phyloP scores from a whole-genome alignment of 1,140 invertebrate genomes.

The Calephelis nemesis region DNA sequence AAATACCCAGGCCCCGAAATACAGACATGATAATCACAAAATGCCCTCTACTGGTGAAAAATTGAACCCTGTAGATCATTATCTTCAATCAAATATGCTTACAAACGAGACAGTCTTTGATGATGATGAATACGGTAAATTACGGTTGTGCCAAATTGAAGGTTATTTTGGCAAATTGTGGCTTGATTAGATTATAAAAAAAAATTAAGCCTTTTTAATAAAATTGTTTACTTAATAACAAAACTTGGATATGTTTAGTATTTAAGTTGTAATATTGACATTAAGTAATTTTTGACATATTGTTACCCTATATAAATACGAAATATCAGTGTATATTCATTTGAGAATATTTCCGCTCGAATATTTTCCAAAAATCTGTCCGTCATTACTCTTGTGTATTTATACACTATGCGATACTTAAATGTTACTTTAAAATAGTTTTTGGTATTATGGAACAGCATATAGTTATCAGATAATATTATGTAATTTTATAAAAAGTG shows the following conservation, averaged over 20 bases:
- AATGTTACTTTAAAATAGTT: constrained; percentile 16
- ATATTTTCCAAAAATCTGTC: constrained; percentile 11
- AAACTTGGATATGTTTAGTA: neutral
- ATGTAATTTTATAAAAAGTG: neutral
- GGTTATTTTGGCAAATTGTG: no score
- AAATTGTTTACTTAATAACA: no score
- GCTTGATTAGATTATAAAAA: no score
- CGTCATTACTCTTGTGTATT: neutral
- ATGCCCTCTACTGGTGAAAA: no score
- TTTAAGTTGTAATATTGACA: neutral
- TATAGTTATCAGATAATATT: neutral
- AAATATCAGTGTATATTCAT: constrained; percentile 6
- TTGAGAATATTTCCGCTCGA: constrained; percentile 16
- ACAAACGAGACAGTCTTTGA: no score
- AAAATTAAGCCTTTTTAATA: no score
- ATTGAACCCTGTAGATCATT: no score
- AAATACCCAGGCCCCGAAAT: no score
- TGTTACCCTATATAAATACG: constrained; percentile 12
- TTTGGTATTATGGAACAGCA: neutral
- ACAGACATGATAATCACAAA: no score
- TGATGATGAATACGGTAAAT: no score
- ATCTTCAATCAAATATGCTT: no score
- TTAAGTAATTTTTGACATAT: neutral
- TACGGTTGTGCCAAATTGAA: no score
- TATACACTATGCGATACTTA: constrained; percentile 3